These are phyloP conservation scores for Nannoperca obscura DNA, from an alignment of 2,797 vertebrate species.

Conservation along the genomic window DNA sequence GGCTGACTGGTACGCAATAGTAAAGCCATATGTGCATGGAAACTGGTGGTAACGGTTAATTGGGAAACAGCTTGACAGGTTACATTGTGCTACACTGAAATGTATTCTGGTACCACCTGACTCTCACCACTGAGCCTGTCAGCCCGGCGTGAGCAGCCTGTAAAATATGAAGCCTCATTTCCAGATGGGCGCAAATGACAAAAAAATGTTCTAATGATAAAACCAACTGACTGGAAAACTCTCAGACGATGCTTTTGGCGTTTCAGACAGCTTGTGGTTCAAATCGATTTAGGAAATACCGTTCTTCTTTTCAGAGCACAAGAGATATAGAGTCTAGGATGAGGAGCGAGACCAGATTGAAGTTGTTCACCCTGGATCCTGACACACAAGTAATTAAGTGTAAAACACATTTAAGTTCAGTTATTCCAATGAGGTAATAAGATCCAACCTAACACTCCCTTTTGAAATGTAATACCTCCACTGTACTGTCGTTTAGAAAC, in stretches of 20 bases:
- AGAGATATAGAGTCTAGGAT: constrained; percentile 95
- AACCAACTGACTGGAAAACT: constrained; percentile 50
- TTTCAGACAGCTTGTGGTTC: constrained; percentile 29
- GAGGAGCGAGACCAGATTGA: constrained; percentile 94
- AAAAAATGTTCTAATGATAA: constrained; percentile 48
- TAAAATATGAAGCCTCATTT: constrained; percentile 60
- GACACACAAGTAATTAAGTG: constrained; percentile 91
- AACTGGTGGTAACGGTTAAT: constrained; percentile 49
- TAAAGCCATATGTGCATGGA: constrained; percentile 61
- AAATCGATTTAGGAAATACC: constrained; percentile 27
- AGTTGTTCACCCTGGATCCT: constrained; percentile 96
- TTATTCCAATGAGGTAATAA: background rate
- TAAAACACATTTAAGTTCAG: constrained; percentile 1
- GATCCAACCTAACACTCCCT: background rate
- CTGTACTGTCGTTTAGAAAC: constrained; percentile 85
- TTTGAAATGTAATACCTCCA: constrained; percentile 18
- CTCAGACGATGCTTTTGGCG: constrained; percentile 4
- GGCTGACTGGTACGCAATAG: constrained; percentile 34
- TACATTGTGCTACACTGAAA: constrained; percentile 39
- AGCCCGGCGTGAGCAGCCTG: constrained; percentile 28
- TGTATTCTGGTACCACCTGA: constrained; percentile 54
- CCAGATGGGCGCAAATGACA: constrained; percentile 47
- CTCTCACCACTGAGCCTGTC: constrained; percentile 34
- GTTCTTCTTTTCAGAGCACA: constrained; percentile 85
- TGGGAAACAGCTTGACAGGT: constrained; percentile 58